Base-by-base conservation (phyloP, 2,888 invertebrate genomes). In the Dryococelus australis region DNA sequence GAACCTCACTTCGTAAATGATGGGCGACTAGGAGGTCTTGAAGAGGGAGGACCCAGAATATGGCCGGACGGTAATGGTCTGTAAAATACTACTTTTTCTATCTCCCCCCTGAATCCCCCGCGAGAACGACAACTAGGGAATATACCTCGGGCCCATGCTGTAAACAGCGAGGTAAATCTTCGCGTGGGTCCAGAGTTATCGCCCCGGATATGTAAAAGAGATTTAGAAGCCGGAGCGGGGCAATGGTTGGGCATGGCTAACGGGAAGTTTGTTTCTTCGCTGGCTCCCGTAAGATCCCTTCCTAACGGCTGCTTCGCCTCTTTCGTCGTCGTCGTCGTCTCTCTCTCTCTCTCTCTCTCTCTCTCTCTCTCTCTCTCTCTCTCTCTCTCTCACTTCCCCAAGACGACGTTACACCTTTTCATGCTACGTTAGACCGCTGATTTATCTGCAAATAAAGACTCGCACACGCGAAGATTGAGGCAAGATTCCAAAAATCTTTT, bases 121-220 rank as follows among this genome's bases (percentile, higher is more conserved):
- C 16, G 65, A 24, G 65, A 20, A 20, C 16, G 65, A 65, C 8
- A 24, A 10, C 8, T 65, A n/a, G 65, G 65, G 65, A 20, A n/a
- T 20, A 65, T 65, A n/a, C 16, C n/a, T 24, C 24, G 65, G 65
- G 24, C 16, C 35, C 28, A 16, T 13, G 83, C 43, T 83, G 83
- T 83, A 83, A 83, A 83, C 83, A 83, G 35, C 28, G 83, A 35
- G 35, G 83, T 83, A 83, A 83, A 83, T 83, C 83, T 83, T 83
- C 26, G 16, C 35, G 83, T 4, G 35, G 35, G 43, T 83, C 35
- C 35, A 35, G n/a, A 83, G 20, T 83, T 83, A 83, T 83, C 83
- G 26, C 35, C 43, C 83, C 83, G 83, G 83, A 83, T 83, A 83
- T 83, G 83, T 83, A 83, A 83, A 83, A 83, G 28, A 83, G 83